Evolutionary conservation across 2,888 invertebrate genomes (phyloP), one percentile per base, ranked within the genome.

Genomic region (Dryobota labecula): DNA sequence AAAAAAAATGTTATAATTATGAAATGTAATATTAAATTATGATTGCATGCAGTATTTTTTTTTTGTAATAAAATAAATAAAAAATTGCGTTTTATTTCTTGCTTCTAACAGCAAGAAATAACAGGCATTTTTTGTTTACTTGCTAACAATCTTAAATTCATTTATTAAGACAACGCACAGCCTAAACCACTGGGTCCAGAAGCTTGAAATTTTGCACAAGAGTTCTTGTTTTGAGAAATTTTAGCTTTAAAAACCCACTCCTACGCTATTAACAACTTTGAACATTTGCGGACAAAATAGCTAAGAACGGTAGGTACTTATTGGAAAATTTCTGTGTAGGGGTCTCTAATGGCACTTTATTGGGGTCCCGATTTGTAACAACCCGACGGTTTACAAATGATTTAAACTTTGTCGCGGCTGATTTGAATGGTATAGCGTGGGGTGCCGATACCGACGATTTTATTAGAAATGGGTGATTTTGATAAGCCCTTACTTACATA

Each of bases 261-360:
- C 41, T 36, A 58, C 47, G 43, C 33, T 69, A 49, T 47, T 57
- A 62, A 70, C 57, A 51, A 65, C 53, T 63, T 61, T 56, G 64
- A 72, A 58, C 68, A 66, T 73, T 73, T 77, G 68, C 51, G 73
- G 65, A 70, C 61, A 72, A 80, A 76, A 76, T 70, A 73, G 49
- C 65, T 63, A 53, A 69, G 73, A 73, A 49, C 36, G 76, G 80
- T 80, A 82, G 76, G 80, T 80, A 82, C 83, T 84, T 84, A 86
- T 78, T 73, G 74, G 73, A 63, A 77, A 80, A 86, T 86, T 86
- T 84, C 76, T 75, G 73, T 76, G 78, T 79, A 65, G 27, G 66
- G 72, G 58, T 58, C 72, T 80, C 72, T 83, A 87, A 87, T 84
- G 82, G 85, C 70, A 68, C 80, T 84, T 86, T 86, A 83, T 86